Base-by-base conservation (phyloP, 2,113 vertebrate genomes). In the Zapornia atra region DNA sequence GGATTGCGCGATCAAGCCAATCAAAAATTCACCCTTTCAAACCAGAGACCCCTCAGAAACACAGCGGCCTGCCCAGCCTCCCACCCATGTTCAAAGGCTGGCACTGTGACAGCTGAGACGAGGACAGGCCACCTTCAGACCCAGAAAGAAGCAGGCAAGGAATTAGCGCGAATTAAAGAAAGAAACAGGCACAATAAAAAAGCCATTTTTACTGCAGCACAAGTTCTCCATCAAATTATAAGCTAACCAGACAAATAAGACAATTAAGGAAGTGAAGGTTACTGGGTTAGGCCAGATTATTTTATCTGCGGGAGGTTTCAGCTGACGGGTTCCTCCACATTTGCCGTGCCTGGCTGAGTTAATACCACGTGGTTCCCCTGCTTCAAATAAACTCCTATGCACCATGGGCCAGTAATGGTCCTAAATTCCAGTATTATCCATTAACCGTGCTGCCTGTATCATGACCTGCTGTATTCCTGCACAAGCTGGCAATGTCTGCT, bases 251-350 rank as follows among this genome's bases (percentile, higher is more conserved):
- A 78, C 29, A 80, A 93, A 53, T 68, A 56, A 63, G 33, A 94
- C 86, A 86, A 78, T 66, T 53, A 90, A 83, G 34, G 24, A 51
- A 83, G 82, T 3, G 83, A 66, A 88, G 78, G 85, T 93, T 84
- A 61, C 85, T 46, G 83, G 77, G 83, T 72, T 40, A 77, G 64
- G 65, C 82, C 8, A 54, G 69, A 77, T 34, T 5, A n/a, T 88
- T 91, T 92, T 69, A 89, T 77, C 71, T 36, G 70, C 2, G 0
- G 73, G 38, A 79, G 65, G 88, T 66, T 94, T 68, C 57, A 71
- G 78, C 86, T 89, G 90, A 84, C 1, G 6, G 51, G 75, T 36
- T 94, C 60, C 89, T 80, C 61, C 0, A 1, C 46, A 2, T 70
- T 70, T 70, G 20, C 87, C 51, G 21, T 15, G 76, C 77, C 79